Evolutionary conservation across 1,140 invertebrate genomes (phyloP), one percentile per base, ranked within the genome.

Genomic region (Lordiphosa stackelbergi): DNA sequence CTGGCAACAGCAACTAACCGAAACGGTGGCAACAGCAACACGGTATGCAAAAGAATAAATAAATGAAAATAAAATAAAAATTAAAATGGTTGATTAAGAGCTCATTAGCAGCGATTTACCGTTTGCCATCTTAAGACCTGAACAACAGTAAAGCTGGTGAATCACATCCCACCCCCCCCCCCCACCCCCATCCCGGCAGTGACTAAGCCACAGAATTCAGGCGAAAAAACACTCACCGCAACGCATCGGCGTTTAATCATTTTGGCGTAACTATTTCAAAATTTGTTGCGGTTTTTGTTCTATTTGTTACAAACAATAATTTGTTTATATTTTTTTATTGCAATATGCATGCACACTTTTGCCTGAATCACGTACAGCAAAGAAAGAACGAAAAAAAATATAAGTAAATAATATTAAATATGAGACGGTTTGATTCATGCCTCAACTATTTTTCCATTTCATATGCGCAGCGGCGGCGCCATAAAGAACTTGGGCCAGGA

Each of bases 61-160:
- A 28, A 35, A 43, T 4, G 4, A 16, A n/a, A 19, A 19, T 22
- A 49, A 11, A 48, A 9, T 7, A 28, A 35, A 37, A 12, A 19
- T 12, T 38, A 12, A 37, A 10, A 11, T 35, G 22, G 24, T 63
- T 0, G n/a, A 64, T 64, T 64, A 35, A 64, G 61, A 61, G 59
- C 59, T 62, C 56, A 62, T 61, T 62, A 60, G 42, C 55, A 28
- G 24, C 24, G 59, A 62, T 62, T 62, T 60, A 61, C 59, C 59
- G 59, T 57, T 62, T 61, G 35, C 38, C 60, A 46, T 12, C 46
- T 31, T 31, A 2, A 52, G 38, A 43, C 57, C 51, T 61, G 60
- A 61, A 57, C 22, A 61, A 63, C 7, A 61, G 49, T 34, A 43
- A 61, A 57, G 45, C 11, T 10, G 19, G 57, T 63, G 60, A 63